Percentiles rank a stretch among this genome's conserved stretches.
phyloP scores from a whole-genome alignment of 2,797 vertebrate genomes.

The Eutrigla gurnardus region DNA sequence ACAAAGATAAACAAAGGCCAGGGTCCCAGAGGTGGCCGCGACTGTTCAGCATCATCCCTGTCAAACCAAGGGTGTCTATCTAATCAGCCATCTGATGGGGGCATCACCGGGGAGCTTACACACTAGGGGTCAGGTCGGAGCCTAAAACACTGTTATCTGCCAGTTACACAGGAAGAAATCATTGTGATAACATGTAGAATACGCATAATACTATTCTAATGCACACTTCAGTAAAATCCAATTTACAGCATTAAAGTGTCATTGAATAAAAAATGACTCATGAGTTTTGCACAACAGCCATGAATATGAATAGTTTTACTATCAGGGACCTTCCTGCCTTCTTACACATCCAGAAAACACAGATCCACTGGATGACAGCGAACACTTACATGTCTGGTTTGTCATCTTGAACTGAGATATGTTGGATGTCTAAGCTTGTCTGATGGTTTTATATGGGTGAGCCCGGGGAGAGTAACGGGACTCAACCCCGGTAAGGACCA shows the following conservation, averaged over 20 bases:
- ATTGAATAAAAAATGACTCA: neutral
- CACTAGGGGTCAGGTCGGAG: slow-evolving; percentile 46
- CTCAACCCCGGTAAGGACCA: neutral
- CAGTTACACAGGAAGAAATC: neutral
- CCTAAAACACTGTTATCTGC: slow-evolving; percentile 33
- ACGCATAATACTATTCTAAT: neutral
- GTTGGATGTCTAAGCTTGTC: slow-evolving; percentile 11
- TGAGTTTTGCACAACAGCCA: neutral
- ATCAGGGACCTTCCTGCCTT: neutral
- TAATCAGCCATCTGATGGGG: slow-evolving; percentile 82
- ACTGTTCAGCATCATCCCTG: slow-evolving; percentile 82
- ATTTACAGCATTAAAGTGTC: neutral
- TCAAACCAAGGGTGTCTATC: slow-evolving; percentile 79
- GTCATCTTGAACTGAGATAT: neutral
- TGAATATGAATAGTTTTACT: neutral
- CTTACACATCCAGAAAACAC: slow-evolving; percentile 2
- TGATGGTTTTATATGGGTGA: slow-evolving; percentile 6
- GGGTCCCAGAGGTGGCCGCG: slow-evolving; percentile 68
- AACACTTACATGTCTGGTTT: neutral
- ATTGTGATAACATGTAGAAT: neutral
- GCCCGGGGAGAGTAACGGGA: neutral
- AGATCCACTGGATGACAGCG: slow-evolving; percentile 1
- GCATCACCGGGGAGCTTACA: slow-evolving; percentile 63
- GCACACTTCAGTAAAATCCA: neutral
- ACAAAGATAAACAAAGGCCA: slow-evolving; percentile 77